A percentile compares a stretch with the other conserved stretches of the same genome.
Evolutionary conservation across 2,888 invertebrate genomes (phyloP).

Genomic region (Reticulitermes lucifugus): DNA sequence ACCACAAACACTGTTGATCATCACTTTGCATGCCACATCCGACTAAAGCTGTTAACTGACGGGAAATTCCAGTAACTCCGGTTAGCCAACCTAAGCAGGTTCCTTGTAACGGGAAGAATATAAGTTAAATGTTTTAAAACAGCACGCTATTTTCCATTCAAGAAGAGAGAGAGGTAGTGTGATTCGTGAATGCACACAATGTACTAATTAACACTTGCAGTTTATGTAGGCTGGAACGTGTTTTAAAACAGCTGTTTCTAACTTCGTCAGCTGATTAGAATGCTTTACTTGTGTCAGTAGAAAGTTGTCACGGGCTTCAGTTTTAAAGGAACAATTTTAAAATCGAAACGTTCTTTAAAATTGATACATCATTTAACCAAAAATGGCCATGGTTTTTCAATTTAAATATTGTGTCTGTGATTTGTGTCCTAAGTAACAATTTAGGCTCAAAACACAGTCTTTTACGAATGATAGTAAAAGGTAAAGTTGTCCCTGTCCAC

Average conservation of each 20-base stretch:
- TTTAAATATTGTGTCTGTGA: no score
- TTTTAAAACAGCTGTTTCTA: background rate
- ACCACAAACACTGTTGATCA: conserved; percentile 27
- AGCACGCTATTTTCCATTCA: conserved; percentile 41
- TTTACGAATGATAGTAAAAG: no score
- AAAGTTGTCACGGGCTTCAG: no score
- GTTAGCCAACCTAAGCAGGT: conserved; percentile 7
- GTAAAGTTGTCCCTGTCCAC: no score
- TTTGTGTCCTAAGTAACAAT: no score
- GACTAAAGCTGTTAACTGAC: conserved; percentile 21
- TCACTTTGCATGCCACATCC: conserved; percentile 36
- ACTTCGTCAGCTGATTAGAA: background rate
- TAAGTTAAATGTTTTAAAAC: conserved; percentile 24
- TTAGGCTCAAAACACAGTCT: no score
- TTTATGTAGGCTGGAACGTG: background rate
- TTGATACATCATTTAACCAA: no score
- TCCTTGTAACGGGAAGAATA: background rate
- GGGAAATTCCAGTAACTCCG: conserved; percentile 25
- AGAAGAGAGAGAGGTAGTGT: background rate
- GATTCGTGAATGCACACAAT: background rate
- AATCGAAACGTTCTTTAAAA: no score
- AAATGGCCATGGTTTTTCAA: no score
- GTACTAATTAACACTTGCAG: conserved; percentile 15
- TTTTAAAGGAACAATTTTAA: no score
- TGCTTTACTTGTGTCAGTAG: no score